phyloP scores from a whole-genome alignment of 2,888 invertebrate genomes.

The Pyrgus malvae region DNA sequence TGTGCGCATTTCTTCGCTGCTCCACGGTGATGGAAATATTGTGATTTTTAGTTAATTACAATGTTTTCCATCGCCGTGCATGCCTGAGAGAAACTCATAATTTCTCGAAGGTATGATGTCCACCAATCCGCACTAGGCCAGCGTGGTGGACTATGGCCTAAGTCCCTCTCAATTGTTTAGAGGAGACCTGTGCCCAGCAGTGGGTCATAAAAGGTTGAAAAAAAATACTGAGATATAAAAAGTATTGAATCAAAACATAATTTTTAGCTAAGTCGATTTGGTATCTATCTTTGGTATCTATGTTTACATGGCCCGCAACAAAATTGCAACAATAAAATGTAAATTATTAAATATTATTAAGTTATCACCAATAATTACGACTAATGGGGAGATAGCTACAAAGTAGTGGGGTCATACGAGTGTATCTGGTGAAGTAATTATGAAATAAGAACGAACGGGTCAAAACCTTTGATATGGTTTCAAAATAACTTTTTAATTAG shows the following conservation, averaged over 20 bases:
- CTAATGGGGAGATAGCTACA: slow-evolving; percentile 69
- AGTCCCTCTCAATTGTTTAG: no score
- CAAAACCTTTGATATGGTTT: slow-evolving; percentile 29
- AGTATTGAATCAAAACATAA: not conserved
- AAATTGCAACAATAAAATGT: slow-evolving; percentile 17
- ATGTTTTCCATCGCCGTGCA: no score
- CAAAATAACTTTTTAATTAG: slow-evolving; percentile 41
- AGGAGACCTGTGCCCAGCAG: no score
- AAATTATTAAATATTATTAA: slow-evolving; percentile 49
- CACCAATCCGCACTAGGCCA: no score
- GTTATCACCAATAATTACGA: slow-evolving; percentile 68
- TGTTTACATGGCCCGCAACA: slow-evolving; percentile 12
- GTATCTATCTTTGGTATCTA: not conserved
- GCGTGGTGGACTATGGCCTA: no score
- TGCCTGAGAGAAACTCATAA: no score
- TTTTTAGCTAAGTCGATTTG: not conserved
- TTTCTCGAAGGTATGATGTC: no score
- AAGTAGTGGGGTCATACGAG: slow-evolving; percentile 44
- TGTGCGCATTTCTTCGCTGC: no score
- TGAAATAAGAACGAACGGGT: slow-evolving; percentile 39
- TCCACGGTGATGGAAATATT: no score
- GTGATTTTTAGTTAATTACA: no score
- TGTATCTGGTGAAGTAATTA: slow-evolving; percentile 49
- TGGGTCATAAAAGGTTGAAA: no score
- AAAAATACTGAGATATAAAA: no score